These are phyloP conservation scores for Rhyzopertha dominica DNA, from an alignment of 1,140 invertebrate species.

Conservation along the genomic window DNA sequence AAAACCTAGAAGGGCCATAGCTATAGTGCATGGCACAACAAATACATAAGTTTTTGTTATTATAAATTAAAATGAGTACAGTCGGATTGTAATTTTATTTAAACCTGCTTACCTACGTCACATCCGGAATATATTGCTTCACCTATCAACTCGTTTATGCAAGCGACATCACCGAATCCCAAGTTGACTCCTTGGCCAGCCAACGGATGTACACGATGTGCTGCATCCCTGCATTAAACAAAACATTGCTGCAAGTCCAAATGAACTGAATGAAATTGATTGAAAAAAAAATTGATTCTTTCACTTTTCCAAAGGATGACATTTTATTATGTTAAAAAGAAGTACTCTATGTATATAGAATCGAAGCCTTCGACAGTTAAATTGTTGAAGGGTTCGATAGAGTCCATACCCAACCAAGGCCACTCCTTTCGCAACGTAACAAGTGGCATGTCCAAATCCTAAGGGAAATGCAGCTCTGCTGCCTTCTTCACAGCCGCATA, in stretches of 20 bases:
- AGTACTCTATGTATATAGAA: constrained; percentile 6
- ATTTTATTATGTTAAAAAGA: background rate
- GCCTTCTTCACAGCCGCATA: constrained; percentile 56
- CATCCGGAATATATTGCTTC: constrained; percentile 68
- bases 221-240: constrained; percentile 73
- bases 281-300: constrained; percentile 14
- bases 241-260: too few relatives aligned
- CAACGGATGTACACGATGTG: constrained; percentile 92
- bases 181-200: constrained; percentile 97
- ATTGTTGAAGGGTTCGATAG: background rate
- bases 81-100: background rate
- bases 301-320: too few relatives aligned
- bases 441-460: constrained; percentile 80
- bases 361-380: background rate
- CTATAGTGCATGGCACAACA: too few relatives aligned
- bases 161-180: constrained; percentile 87
- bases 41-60: too few relatives aligned
- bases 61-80: too few relatives aligned
- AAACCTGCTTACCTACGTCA: constrained; percentile 63
- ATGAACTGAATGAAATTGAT: background rate
- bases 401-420: constrained; percentile 78
- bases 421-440: constrained; percentile 70
- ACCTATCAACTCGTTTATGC: constrained; percentile 64
- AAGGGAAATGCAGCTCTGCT: constrained; percentile 88
- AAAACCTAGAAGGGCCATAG: too few relatives aligned